These are phyloP conservation scores for Phalera bucephala DNA, from an alignment of 2,888 invertebrate genomes.

Conservation along the genomic window DNA sequence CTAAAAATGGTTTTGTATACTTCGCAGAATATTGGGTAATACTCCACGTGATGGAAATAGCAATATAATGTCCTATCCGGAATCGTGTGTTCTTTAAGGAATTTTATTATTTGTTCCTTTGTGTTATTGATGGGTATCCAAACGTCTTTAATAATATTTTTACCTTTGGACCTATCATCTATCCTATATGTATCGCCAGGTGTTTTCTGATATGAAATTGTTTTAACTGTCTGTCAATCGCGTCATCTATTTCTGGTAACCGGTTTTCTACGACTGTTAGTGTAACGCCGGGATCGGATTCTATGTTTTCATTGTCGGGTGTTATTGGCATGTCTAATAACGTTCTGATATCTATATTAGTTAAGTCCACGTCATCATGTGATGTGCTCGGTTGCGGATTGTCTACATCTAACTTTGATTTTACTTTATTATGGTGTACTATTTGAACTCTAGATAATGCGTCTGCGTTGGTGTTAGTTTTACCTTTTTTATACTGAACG, in stretches of 20 bases:
- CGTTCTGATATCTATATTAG: no score
- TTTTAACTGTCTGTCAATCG: conserved; percentile 21
- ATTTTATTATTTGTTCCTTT: conserved; percentile 14
- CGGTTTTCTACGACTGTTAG: no score
- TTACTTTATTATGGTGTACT: background rate
- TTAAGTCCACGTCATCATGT: no score
- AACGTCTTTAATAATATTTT: conserved; percentile 25
- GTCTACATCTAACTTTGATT: no score
- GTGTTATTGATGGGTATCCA: no score
- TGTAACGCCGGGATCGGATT: no score
- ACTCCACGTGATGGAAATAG: conserved; percentile 22
- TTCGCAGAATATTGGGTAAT: conserved; percentile 3
- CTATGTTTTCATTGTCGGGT: no score
- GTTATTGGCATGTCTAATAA: no score
- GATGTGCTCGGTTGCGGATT: no score
- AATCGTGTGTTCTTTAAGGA: conserved; percentile 19
- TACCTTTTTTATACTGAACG: conserved; percentile 9
- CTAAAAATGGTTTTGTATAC: conserved; percentile 4
- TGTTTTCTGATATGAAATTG: conserved; percentile 23
- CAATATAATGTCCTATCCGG: conserved; percentile 20
- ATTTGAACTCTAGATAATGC: conserved; percentile 4
- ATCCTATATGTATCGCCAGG: conserved; percentile 17
- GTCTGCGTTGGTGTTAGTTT: conserved; percentile 13
- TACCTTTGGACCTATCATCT: conserved; percentile 1
- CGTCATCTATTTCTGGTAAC: conserved; percentile 7